Percentiles rank a stretch among this genome's conserved stretches.
Conservation (phyloP, 2,797 vertebrate genomes). For the Microcaecilia unicolor region DNA sequence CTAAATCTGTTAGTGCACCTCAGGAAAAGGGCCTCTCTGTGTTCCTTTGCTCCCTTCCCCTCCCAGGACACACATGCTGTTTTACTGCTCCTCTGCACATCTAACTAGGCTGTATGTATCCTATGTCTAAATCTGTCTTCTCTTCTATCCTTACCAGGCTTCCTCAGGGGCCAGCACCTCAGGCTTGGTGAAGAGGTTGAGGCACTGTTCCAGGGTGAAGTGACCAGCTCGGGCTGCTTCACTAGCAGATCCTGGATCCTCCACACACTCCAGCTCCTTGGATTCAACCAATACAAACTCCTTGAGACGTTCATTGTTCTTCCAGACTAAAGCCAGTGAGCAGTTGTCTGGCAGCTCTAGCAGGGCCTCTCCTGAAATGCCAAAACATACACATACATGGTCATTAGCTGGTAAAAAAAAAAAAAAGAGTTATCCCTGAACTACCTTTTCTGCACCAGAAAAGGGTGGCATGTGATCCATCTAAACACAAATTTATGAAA, state of each 20-base stretch:
- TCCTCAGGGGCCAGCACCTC: constrained; percentile 96
- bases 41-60: no score
- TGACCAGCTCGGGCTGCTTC: constrained; percentile 89
- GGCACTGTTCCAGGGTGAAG: constrained; percentile 96
- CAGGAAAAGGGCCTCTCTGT: no score
- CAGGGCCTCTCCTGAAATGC: constrained; percentile 66
- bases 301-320: constrained; percentile 90
- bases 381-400: no score
- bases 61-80: neutral
- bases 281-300: constrained; percentile 93
- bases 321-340: constrained; percentile 87
- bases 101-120: no score
- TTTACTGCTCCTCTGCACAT: no score
- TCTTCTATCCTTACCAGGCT: constrained; percentile 73
- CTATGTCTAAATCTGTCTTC: no score
- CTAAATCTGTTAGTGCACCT: no score
- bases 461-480: no score
- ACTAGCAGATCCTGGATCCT: constrained; percentile 82
- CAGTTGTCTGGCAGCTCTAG: constrained; percentile 76
- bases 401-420: no score
- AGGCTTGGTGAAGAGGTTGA: constrained; percentile 93
- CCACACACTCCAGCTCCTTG: constrained; percentile 88
- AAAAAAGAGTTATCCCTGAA: no score
- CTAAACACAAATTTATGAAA: no score
- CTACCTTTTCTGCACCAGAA: no score